Conservation (phyloP, 1,140 invertebrate genomes). For the Papilio polyxenes region DNA sequence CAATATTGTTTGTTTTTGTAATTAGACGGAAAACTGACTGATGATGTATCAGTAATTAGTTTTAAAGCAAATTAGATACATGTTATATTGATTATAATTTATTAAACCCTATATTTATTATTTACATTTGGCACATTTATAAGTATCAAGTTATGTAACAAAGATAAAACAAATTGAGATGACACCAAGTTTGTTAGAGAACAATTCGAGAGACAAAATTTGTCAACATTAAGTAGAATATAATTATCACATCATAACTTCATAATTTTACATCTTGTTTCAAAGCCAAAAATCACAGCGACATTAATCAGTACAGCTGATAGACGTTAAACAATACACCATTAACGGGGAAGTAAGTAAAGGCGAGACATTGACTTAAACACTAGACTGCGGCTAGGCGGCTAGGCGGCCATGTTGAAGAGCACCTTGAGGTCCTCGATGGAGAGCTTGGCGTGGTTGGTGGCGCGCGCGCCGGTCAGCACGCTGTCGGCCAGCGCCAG, state of each 20-base stretch:
- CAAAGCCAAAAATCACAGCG: too few relatives aligned
- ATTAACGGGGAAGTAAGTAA: too few relatives aligned
- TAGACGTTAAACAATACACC: too few relatives aligned
- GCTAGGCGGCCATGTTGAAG: conserved; percentile 82
- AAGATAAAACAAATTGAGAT: background rate
- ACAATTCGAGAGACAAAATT: background rate
- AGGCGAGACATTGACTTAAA: too few relatives aligned
- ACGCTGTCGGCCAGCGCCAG: conserved; percentile 89
- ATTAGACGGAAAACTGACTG: too few relatives aligned
- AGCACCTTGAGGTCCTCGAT: conserved; percentile 90
- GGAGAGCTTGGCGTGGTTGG: conserved; percentile 84
- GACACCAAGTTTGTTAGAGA: background rate
- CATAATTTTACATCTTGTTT: background rate
- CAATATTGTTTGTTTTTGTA: too few relatives aligned
- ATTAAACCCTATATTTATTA: background rate
- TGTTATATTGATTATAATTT: too few relatives aligned
- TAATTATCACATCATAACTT: background rate
- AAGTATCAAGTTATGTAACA: background rate
- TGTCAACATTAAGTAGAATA: background rate
- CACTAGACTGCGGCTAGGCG: too few relatives aligned
- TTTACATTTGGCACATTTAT: background rate
- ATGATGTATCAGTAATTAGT: too few relatives aligned
- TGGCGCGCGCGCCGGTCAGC: conserved; percentile 84
- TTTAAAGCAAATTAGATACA: too few relatives aligned
- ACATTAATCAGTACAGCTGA: too few relatives aligned